Conservation (phyloP, 2,888 invertebrate species). For the Ophion costatus region DNA sequence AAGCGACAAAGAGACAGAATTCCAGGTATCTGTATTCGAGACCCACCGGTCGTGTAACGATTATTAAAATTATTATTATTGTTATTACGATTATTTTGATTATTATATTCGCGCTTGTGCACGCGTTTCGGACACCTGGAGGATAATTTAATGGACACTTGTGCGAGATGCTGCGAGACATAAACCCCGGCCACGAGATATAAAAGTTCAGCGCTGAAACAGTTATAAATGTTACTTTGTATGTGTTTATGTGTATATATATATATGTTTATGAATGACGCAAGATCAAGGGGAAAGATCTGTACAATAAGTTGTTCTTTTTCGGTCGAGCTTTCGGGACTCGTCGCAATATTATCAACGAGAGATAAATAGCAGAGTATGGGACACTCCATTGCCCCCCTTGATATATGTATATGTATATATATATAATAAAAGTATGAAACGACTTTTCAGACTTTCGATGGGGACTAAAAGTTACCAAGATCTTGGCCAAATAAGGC, state of each 20-base stretch:
- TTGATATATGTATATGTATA: conserved; percentile 31
- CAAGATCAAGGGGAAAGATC: conserved; percentile 34
- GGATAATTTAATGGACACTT: conserved; percentile 62
- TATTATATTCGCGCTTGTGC: conserved; percentile 8
- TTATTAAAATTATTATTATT: conserved; percentile 43
- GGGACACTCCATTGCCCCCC: conserved; percentile 14
- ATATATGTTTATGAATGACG: conserved; percentile 13
- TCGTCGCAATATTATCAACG: conserved; percentile 15
- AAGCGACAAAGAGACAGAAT: conserved; percentile 33
- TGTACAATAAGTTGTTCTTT: conserved; percentile 35
- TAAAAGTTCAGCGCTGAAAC: conserved; percentile 60
- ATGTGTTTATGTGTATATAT: neutral
- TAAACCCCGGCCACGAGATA: conserved; percentile 50
- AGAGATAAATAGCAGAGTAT: conserved; percentile 32
- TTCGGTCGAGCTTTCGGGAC: conserved; percentile 14
- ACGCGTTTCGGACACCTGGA: conserved; percentile 61
- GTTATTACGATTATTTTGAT: conserved; percentile 4
- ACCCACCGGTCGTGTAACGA: conserved; percentile 36
- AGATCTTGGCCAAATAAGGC: no score
- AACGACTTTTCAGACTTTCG: no score
- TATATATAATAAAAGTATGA: no score
- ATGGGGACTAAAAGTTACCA: no score
- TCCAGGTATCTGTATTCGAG: conserved; percentile 56
- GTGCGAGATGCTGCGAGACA: neutral
- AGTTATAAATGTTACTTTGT: conserved; percentile 47